Evolutionary conservation across 2,113 vertebrate genomes (phyloP).

Genomic region (Pholis gunnellus): DNA sequence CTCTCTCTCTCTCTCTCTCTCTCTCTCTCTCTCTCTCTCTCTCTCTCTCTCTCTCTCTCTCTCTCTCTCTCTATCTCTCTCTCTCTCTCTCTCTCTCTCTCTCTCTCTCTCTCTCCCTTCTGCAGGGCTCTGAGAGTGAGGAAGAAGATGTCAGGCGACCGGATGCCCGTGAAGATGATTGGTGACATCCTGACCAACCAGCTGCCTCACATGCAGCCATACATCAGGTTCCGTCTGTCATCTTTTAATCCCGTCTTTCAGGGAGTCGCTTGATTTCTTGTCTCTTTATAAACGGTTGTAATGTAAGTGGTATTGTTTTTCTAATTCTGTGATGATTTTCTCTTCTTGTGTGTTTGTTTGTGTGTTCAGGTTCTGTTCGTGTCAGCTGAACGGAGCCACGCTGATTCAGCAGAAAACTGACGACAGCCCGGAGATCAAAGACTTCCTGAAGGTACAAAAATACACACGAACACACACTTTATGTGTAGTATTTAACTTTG

Average conservation of each 20-base stretch:
- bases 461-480: background rate
- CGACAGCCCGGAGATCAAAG: conserved; percentile 96
- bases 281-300: accelerated
- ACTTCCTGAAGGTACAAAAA: conserved; percentile 91
- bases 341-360: background rate
- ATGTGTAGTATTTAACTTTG: no score
- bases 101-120: background rate
- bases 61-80: no score
- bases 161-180: conserved; percentile 99
- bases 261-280: accelerated
- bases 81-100: background rate
- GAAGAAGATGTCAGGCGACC: conserved; percentile 99
- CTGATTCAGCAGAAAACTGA: conserved; percentile 99
- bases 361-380: conserved; percentile 91
- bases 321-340: background rate
- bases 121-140: conserved; percentile 93
- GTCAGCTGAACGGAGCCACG: conserved; percentile 96
- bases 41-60: background rate
- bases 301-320: background rate
- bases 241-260: accelerated
- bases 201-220: conserved; percentile 99
- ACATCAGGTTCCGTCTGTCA: conserved; percentile 85
- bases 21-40: background rate
- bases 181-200: conserved; percentile 98
- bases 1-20: background rate